Base-by-base conservation (phyloP, 2,113 vertebrate genomes). In the Serilophus lunatus region DNA sequence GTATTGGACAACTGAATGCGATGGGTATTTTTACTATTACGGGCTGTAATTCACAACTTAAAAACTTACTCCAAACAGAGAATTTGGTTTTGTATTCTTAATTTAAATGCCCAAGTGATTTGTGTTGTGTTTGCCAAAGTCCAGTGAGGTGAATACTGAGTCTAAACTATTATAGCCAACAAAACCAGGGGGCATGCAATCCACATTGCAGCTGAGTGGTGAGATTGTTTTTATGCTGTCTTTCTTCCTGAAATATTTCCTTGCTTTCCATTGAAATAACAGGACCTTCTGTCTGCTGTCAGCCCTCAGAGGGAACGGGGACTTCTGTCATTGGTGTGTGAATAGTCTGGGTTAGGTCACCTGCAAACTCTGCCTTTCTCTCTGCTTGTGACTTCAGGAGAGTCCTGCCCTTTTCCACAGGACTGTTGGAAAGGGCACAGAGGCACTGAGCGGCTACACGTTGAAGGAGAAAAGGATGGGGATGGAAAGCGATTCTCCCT, bases 1-100 rank as follows among this genome's bases (percentile, higher is more conserved):
- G 18, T 78, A 23, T 5, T 0, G 1, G 28, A 18, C 12, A n/a
- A 10, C 4, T 40, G 40, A 45, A 31, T 0, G 1, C 53, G 40
- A 15, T 12, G 2, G 18, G 8, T 47, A 77, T 72, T 44, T 77
- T 64, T n/a, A 65, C 8, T 26, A 80, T 76, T 70, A 45, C 72
- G 9, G n/a, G 9, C n/a, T 36, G 31, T 9, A 38, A 66, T 91
- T 82, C 42, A 35, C 14, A 65, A 28, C 5, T 31, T 31, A 49
- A 83, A 45, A 14, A 40, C 40, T 13, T 42, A 40, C 4, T 12
- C 13, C 53, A 71, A 61, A 45, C 29, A 42, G 3, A 63, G 23
- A 49, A 53, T 82, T 82, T 89, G 19, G 7, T 24, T 78, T 93
- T 92, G 3, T 18, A 44, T 23, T 72, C 44, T 71, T 69, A 54